Base-by-base conservation (phyloP, 2,113 vertebrate genomes). In the Cynoglossus semilaevis region DNA sequence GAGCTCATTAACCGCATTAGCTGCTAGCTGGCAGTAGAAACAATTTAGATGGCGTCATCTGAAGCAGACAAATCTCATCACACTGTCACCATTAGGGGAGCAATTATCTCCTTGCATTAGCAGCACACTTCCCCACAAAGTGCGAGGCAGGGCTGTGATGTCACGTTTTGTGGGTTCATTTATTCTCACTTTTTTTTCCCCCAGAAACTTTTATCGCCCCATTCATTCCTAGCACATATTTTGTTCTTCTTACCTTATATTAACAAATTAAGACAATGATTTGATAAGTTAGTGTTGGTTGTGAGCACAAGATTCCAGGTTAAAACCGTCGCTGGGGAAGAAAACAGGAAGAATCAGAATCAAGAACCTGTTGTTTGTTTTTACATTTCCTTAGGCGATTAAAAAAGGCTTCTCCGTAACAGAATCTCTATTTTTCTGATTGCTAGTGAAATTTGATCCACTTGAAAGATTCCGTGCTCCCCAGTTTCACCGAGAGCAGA, bases 31-130 rank as follows among this genome's bases (percentile, higher is more conserved):
- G 68, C 19, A 38, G 29, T 43, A 57, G 56, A 59, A 66, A 67
- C 58, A 48, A 70, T 63, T 50, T 43, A 66, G 67, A 0, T 11
- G 67, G 22, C 13, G 18, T 47, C 61, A 76, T 74, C 67, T 63
- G 37, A 57, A 43, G 60, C 48, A 42, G 58, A 45, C 16, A 63
- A 48, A 76, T 76, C 73, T 77, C 76, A 68, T 81, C 74, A 57
- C 58, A 63, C 51, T 66, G 61, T 59, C 72, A 41, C 77, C 64
- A 82, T 81, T 83, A 83, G 71, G 16, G 29, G 72, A 74, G 72
- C 79, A 85, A 84, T 90, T 83, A 88, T 52, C 64, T 58, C 71
- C 18, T 67, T 64, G 40, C 67, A 76, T 81, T 80, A 80, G 61
- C 70, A 62, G 59, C 52, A 22, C n/a, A 51, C 42, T 67, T 74